Conservation (phyloP, 1,140 invertebrate species). For the Drosophila kurseongensis region DNA sequence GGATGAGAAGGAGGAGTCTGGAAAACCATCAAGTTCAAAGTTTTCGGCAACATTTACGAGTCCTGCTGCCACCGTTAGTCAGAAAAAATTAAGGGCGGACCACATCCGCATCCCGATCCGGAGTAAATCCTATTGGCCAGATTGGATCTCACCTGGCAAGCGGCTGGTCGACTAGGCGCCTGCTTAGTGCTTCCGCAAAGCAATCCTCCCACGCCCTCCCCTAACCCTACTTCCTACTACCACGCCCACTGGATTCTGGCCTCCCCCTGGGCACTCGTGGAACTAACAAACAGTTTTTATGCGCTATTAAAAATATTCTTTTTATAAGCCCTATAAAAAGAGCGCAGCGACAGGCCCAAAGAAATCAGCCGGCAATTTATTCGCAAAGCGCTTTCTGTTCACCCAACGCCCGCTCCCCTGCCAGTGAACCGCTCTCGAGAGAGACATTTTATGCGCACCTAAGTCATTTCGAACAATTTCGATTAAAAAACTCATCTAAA, state of each 20-base stretch:
- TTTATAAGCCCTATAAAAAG: slow-evolving; percentile 82
- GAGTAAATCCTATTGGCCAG: slow-evolving; percentile 21
- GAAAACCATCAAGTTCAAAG: slow-evolving; percentile 79
- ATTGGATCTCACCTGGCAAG: slow-evolving; percentile 7
- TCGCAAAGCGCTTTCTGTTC: slow-evolving; percentile 50
- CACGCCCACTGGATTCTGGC: not conserved
- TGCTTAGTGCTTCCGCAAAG: slow-evolving; percentile 17
- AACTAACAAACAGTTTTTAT: slow-evolving; percentile 81
- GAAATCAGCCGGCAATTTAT: slow-evolving; percentile 72
- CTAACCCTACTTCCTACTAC: not conserved
- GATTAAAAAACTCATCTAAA: slow-evolving; percentile 85
- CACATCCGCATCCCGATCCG: slow-evolving; percentile 14
- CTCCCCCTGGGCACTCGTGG: not conserved
- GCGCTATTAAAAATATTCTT: slow-evolving; percentile 83
- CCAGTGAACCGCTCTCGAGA: slow-evolving; percentile 11
- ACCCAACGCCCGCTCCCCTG: not conserved
- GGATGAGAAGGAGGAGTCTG: slow-evolving; percentile 21
- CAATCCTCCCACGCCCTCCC: slow-evolving; percentile 4
- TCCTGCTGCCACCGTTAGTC: slow-evolving; percentile 48
- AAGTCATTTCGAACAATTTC: slow-evolving; percentile 84
- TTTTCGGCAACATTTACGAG: slow-evolving; percentile 77
- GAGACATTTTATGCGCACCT: slow-evolving; percentile 83
- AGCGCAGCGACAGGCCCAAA: slow-evolving; percentile 35
- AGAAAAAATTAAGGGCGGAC: slow-evolving; percentile 70
- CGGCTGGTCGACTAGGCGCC: not conserved